phyloP scores from a whole-genome alignment of 2,113 vertebrate species.

The Zosterops pallidus region DNA sequence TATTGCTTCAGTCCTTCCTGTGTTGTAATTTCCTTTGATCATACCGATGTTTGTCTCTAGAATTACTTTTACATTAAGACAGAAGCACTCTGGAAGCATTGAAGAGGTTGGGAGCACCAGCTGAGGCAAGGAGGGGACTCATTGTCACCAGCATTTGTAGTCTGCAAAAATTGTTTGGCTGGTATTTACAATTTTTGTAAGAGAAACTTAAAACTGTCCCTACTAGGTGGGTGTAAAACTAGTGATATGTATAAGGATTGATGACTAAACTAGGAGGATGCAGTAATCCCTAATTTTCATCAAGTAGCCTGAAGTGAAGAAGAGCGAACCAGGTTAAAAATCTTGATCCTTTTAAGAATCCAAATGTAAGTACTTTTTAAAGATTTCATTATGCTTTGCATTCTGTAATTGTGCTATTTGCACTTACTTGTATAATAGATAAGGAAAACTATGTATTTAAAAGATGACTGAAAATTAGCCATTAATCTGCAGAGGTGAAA shows the following conservation, averaged over 20 bases:
- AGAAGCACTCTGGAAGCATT: background rate
- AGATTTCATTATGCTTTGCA: background rate
- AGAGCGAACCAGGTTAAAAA: background rate
- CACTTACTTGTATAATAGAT: background rate
- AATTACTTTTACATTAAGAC: background rate
- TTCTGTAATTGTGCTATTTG: background rate
- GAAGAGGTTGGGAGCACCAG: background rate
- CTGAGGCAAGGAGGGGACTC: background rate
- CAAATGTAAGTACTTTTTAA: slow-evolving; percentile 1
- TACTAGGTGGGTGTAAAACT: background rate
- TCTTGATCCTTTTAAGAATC: background rate
- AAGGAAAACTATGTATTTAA: background rate
- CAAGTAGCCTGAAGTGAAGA: background rate
- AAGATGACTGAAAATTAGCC: background rate
- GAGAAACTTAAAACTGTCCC: background rate
- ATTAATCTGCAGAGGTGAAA: background rate
- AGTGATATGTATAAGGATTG: background rate
- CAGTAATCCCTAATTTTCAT: slow-evolving; percentile 26
- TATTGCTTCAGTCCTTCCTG: background rate
- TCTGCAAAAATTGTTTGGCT: slow-evolving; percentile 37
- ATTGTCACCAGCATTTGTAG: background rate
- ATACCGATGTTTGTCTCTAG: background rate
- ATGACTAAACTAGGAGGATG: slow-evolving; percentile 27
- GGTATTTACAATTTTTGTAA: slow-evolving; percentile 11
- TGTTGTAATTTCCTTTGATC: background rate